Percentiles rank a stretch among this genome's conserved stretches.
Conservation (phyloP, 1,140 invertebrate species). For the Drosophila lowei region DNA sequence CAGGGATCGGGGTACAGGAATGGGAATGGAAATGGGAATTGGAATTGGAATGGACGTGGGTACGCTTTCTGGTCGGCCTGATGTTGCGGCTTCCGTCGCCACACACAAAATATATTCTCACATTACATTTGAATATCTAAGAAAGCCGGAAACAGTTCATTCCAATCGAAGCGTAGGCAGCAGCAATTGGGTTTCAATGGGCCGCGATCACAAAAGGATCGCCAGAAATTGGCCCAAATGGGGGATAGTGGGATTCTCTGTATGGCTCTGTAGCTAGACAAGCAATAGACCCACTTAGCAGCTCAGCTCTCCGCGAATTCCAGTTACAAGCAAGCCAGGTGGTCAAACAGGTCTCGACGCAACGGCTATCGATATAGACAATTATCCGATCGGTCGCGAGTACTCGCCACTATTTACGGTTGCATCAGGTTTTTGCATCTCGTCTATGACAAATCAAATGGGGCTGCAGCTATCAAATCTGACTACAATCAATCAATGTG, state of each 20-base stretch:
- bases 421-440: constrained; percentile 59
- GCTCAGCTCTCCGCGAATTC: no score
- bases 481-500: constrained; percentile 51
- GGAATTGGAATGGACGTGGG: no score
- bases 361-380: constrained; percentile 44
- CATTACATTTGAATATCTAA: constrained; percentile 42
- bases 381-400: constrained; percentile 30
- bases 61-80: constrained; percentile 1
- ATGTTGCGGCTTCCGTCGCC: constrained; percentile 52
- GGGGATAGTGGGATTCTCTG: constrained; percentile 7
- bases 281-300: neutral
- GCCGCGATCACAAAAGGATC: constrained; percentile 10
- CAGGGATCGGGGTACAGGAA: constrained; percentile 16
- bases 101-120: constrained; percentile 34
- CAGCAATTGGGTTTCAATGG: neutral
- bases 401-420: constrained; percentile 33
- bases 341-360: constrained; percentile 42
- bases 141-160: constrained; percentile 64
- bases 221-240: constrained; percentile 20
- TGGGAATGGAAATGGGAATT: constrained; percentile 2
- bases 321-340: constrained; percentile 17
- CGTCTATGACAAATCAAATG: constrained; percentile 41
- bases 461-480: constrained; percentile 25
- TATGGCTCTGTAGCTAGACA: neutral
- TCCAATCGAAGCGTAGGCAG: constrained; percentile 22